phyloP scores from a whole-genome alignment of 2,113 vertebrate species.

The Phaetusa simplex region DNA sequence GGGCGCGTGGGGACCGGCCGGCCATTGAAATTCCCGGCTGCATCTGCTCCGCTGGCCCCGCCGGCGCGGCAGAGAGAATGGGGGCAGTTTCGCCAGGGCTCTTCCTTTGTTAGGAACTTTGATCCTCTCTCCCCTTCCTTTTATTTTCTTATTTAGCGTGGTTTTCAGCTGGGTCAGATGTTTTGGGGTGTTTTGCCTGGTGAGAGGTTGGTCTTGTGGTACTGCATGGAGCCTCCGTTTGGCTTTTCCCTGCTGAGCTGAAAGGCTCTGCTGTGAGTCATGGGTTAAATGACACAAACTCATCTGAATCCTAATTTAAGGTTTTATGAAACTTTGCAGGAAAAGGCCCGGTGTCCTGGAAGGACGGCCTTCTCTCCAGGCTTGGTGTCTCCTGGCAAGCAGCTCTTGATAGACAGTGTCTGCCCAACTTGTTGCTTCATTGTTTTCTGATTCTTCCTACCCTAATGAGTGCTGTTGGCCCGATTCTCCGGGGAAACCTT shows the following conservation, averaged over 20 bases:
- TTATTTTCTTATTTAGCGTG: neutral
- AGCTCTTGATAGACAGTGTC: neutral
- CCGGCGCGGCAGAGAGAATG: neutral
- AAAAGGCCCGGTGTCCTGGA: neutral
- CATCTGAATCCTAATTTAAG: constrained; percentile 16
- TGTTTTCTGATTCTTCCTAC: constrained; percentile 17
- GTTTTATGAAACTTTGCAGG: constrained; percentile 27
- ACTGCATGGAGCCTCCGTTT: neutral
- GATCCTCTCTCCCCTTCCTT: neutral
- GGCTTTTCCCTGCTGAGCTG: neutral
- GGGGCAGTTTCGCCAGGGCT: neutral
- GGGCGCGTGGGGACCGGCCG: neutral
- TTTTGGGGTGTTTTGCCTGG: neutral
- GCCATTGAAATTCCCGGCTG: constrained; percentile 45
- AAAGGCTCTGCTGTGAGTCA: neutral
- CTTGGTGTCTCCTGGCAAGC: neutral
- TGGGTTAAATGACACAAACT: constrained; percentile 31
- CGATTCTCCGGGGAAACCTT: neutral
- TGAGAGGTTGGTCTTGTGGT: neutral
- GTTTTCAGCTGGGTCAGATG: neutral
- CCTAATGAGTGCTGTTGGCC: neutral
- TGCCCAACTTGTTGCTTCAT: constrained; percentile 67
- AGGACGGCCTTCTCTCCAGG: neutral
- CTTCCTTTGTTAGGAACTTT: constrained; percentile 45
- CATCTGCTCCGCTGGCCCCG: neutral